phyloP scores from a whole-genome alignment of 2,113 vertebrate genomes.

The Empidonax traillii region DNA sequence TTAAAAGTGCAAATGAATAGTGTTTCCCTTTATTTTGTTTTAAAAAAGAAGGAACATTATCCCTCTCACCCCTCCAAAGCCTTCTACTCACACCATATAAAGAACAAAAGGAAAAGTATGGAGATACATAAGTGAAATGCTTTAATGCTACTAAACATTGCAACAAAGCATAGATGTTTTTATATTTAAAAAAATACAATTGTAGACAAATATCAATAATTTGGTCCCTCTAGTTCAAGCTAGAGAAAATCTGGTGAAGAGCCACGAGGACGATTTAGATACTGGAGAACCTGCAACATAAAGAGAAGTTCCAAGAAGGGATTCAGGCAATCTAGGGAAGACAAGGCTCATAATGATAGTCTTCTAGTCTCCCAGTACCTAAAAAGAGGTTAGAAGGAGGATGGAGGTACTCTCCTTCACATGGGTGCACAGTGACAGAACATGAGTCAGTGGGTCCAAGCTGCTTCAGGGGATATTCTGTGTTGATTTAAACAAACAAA shows the following conservation, averaged over 20 bases:
- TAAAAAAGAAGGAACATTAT: not conserved
- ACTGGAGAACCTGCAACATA: not conserved
- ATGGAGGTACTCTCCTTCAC: not conserved
- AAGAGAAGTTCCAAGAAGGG: not conserved
- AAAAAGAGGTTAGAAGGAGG: not conserved
- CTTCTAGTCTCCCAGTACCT: not conserved
- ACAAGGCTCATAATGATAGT: not conserved
- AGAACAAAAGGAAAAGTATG: not conserved
- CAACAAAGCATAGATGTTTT: not conserved
- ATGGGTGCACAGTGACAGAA: not conserved
- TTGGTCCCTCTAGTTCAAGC: not conserved
- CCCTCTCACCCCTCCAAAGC: not conserved
- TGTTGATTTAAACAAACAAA: not conserved
- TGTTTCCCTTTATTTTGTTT: not conserved
- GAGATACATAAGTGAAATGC: not conserved
- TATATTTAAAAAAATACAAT: not conserved
- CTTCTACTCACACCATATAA: not conserved
- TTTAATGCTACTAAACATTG: not conserved
- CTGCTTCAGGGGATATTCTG: not conserved
- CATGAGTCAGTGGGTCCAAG: not conserved
- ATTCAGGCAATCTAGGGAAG: not conserved
- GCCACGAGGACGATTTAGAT: not conserved
- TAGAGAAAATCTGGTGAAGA: not conserved
- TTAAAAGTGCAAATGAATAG: not conserved
- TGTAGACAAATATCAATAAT: not conserved